phyloP scores from a whole-genome alignment of 1,140 invertebrate genomes.

The Andricus grossulariae region DNA sequence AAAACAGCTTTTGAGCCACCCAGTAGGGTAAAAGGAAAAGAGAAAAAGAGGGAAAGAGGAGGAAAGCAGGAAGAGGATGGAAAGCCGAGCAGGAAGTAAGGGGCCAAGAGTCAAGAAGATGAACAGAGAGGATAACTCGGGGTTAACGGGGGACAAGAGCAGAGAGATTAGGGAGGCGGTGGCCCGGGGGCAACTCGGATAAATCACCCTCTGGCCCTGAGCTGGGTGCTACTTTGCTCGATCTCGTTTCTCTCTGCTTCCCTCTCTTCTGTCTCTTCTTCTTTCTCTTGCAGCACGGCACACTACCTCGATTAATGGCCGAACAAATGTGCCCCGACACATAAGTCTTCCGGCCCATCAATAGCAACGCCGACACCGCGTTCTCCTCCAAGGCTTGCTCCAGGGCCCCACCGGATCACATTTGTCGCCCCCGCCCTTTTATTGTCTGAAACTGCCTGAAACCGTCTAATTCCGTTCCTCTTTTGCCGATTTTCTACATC shows the following conservation, averaged over 20 bases:
- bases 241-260: constrained; percentile 45
- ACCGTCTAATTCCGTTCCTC: too few relatives aligned
- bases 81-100: constrained; percentile 36
- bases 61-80: constrained; percentile 36
- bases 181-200: constrained; percentile 50
- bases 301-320: constrained; percentile 56
- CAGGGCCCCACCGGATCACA: constrained; percentile 29
- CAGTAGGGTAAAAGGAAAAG: constrained; percentile 5
- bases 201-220: constrained; percentile 50
- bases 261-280: constrained; percentile 42
- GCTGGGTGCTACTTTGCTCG: constrained; percentile 29
- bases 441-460: constrained; percentile 15
- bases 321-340: constrained; percentile 58
- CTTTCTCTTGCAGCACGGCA: constrained; percentile 37
- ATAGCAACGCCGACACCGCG: constrained; percentile 48
- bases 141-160: constrained; percentile 51
- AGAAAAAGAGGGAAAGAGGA: constrained; percentile 14
- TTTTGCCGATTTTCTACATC: not conserved
- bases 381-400: constrained; percentile 39
- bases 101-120: constrained; percentile 56
- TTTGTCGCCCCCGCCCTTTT: constrained; percentile 31
- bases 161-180: constrained; percentile 53
- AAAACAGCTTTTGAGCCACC: constrained; percentile 28
- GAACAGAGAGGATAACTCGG: constrained; percentile 56
- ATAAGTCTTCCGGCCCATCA: constrained; percentile 49